These are phyloP conservation scores for Latrodectus elegans DNA, from an alignment of 2,888 invertebrate species.

Conservation along the genomic window DNA sequence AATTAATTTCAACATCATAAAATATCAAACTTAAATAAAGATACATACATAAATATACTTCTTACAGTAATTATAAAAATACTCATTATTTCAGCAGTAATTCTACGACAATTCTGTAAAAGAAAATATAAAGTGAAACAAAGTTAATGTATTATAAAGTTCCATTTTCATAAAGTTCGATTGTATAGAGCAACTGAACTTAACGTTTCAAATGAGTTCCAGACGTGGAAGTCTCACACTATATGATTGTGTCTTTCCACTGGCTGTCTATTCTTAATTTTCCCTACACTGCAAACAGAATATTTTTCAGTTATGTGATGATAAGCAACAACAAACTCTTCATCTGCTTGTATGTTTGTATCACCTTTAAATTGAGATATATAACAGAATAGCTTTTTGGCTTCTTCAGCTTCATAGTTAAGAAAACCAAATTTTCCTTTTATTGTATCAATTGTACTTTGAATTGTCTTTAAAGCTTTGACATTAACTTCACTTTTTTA, in stretches of 20 bases:
- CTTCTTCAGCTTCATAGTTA: conserved; percentile 91
- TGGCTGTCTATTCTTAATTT: conserved; percentile 78
- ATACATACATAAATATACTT: conserved; percentile 21
- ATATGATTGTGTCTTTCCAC: conserved; percentile 88
- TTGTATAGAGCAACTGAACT: conserved; percentile 1
- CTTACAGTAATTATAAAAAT: not conserved
- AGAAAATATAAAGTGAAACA: too few relatives aligned
- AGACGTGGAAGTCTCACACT: conserved; percentile 93
- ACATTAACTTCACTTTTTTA: conserved; percentile 80
- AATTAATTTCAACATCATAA: too few relatives aligned
- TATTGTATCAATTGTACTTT: conserved; percentile 92
- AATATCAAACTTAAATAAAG: too few relatives aligned
- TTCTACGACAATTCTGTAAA: too few relatives aligned
- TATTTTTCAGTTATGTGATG: conserved; percentile 96
- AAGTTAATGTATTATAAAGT: too few relatives aligned
- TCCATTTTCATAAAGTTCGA: not conserved
- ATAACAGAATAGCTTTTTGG: conserved; percentile 87
- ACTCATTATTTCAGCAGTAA: too few relatives aligned
- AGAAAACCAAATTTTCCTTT: conserved; percentile 94
- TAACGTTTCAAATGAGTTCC: conserved; percentile 80
- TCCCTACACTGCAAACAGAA: conserved; percentile 94
- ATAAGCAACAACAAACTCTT: conserved; percentile 95
- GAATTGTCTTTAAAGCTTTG: conserved; percentile 85
- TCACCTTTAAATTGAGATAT: conserved; percentile 96
- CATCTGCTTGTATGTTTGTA: conserved; percentile 87